Conservation (phyloP, 2,888 invertebrate species). For the Pristionchus entomophagus region DNA sequence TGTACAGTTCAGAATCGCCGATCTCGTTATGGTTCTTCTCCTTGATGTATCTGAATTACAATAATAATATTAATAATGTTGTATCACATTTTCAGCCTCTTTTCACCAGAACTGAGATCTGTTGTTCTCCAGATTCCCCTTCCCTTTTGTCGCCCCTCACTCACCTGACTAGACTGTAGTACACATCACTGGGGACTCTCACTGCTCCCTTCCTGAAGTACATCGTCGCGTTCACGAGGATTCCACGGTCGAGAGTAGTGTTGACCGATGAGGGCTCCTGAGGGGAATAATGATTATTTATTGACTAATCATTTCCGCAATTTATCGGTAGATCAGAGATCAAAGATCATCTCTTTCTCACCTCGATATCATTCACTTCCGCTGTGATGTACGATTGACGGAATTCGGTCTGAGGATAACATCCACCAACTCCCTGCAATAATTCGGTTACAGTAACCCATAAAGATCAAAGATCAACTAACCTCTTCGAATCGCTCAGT, state of each 20-base stretch:
- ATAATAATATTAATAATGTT: not conserved
- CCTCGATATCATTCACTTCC: conserved; percentile 70
- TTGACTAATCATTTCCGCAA: too few relatives aligned
- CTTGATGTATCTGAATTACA: conserved; percentile 63
- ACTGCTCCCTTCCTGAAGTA: conserved; percentile 74
- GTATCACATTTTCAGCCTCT: not conserved
- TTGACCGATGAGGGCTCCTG: conserved; percentile 64
- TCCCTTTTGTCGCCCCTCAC: not conserved
- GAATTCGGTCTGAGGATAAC: conserved; percentile 73
- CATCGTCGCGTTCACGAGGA: conserved; percentile 74
- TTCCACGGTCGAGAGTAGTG: conserved; percentile 73
- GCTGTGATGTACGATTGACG: conserved; percentile 69
- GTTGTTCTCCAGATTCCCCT: not conserved
- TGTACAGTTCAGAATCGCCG: conserved; percentile 73
- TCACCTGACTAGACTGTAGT: conserved; percentile 65
- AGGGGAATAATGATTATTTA: too few relatives aligned
- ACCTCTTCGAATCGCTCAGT: conserved; percentile 53
- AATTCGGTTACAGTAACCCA: conserved; percentile 50
- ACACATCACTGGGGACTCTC: conserved; percentile 72
- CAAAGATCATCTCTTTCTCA: not conserved
- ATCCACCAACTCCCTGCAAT: conserved; percentile 69
- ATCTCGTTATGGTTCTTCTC: conserved; percentile 72
- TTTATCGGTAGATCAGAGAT: too few relatives aligned
- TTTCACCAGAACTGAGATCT: not conserved
- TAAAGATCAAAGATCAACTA: not conserved